These are phyloP conservation scores for Odontamblyopus lacepedii DNA, from an alignment of 2,797 vertebrate genomes.

Conservation along the genomic window DNA sequence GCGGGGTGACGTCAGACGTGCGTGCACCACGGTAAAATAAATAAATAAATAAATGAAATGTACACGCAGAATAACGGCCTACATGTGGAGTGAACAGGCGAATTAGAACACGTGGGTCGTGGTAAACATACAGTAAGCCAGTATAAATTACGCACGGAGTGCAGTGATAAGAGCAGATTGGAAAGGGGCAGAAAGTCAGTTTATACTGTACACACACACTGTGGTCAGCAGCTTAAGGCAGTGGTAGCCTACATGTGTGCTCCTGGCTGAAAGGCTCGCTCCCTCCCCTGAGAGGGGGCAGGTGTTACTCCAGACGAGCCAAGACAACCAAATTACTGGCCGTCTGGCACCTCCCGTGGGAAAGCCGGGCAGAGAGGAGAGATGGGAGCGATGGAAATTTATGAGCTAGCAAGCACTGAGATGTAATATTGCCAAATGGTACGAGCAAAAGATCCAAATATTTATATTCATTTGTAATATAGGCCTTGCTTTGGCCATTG, in stretches of 20 bases:
- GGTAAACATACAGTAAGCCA: conserved; percentile 16
- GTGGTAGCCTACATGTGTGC: conserved; percentile 70
- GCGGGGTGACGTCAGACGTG: conserved; percentile 33
- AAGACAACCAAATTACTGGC: conserved; percentile 99
- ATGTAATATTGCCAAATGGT: conserved; percentile 74
- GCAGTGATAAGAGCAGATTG: conserved; percentile 30
- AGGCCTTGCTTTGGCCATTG: conserved; percentile 32
- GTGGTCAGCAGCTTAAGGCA: conserved; percentile 76
- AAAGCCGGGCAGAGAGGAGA: conserved; percentile 72
- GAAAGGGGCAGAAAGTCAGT: conserved; percentile 15
- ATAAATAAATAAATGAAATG: not conserved
- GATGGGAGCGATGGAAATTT: conserved; percentile 75
- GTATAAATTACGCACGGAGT: conserved; percentile 1
- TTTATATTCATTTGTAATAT: conserved; percentile 65
- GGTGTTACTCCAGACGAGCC: conserved; percentile 99
- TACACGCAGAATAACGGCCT: not conserved
- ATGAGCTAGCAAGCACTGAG: conserved; percentile 65
- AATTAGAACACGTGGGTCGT: conserved; percentile 7
- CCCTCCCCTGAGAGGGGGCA: conserved; percentile 92
- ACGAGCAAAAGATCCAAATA: conserved; percentile 69
- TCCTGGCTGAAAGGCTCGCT: conserved; percentile 72
- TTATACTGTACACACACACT: conserved; percentile 29
- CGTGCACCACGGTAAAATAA: not conserved
- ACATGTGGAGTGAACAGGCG: conserved; percentile 7
- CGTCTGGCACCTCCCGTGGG: conserved; percentile 98